phyloP scores from a whole-genome alignment of 1,140 invertebrate genomes.

The Drosophila chauvacae region DNA sequence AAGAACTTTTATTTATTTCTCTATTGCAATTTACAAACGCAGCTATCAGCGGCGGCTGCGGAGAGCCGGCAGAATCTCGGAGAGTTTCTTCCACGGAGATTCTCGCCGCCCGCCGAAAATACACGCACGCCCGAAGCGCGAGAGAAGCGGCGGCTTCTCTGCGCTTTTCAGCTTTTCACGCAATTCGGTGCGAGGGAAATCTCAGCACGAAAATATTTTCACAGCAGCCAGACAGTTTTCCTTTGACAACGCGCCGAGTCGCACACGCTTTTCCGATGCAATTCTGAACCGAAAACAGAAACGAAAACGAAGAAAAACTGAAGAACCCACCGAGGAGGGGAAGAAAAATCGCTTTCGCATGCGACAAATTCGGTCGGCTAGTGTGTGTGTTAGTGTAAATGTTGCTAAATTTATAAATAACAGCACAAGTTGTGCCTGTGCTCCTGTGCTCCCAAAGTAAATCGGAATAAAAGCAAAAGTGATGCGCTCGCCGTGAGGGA shows the following conservation, averaged over 20 bases:
- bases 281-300: constrained; percentile 24
- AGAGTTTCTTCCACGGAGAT: constrained; percentile 23
- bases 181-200: constrained; percentile 47
- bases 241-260: constrained; percentile 82
- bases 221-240: constrained; percentile 68
- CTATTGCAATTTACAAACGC: constrained; percentile 72
- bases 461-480: constrained; percentile 52
- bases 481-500: constrained; percentile 32
- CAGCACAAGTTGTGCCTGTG: constrained; percentile 47
- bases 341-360: constrained; percentile 53
- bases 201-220: constrained; percentile 67
- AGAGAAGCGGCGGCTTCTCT: constrained; percentile 35
- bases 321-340: constrained; percentile 3
- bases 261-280: constrained; percentile 48
- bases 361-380: constrained; percentile 54
- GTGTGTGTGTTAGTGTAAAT: constrained; percentile 46
- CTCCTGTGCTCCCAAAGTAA: constrained; percentile 41
- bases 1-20: constrained; percentile 59
- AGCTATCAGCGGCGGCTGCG: constrained; percentile 23
- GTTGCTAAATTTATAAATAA: constrained; percentile 82
- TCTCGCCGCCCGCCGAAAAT: constrained; percentile 39
- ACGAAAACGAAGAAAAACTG: constrained; percentile 12
- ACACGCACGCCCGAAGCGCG: constrained; percentile 18
- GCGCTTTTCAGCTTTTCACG: constrained; percentile 48
- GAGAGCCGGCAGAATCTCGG: constrained; percentile 35